phyloP scores from a whole-genome alignment of 2,888 invertebrate genomes.

The Tipula helvola region DNA sequence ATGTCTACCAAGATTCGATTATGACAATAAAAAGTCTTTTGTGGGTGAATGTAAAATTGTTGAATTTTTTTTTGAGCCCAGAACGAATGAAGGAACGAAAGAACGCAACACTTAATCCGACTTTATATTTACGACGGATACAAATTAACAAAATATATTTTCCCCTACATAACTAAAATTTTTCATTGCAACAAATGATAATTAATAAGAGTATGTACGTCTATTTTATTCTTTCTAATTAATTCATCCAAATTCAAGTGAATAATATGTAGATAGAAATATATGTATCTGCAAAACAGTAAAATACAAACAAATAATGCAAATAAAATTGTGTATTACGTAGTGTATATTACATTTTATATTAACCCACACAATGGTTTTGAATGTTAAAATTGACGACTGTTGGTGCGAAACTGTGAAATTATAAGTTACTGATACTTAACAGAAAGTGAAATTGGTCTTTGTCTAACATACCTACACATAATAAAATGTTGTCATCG shows the following conservation, averaged over 20 bases:
- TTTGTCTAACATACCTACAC: neutral
- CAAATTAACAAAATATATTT: too few species aligned
- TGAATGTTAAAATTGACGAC: neutral
- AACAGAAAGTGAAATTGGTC: neutral
- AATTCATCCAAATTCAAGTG: neutral
- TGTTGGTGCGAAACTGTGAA: neutral
- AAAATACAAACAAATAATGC: neutral
- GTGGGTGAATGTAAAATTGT: too few species aligned
- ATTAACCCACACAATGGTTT: neutral
- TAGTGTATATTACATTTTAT: neutral
- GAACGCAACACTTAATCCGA: too few species aligned
- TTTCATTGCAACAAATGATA: neutral
- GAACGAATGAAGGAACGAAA: too few species aligned
- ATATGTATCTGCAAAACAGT: neutral
- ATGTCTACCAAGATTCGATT: too few species aligned
- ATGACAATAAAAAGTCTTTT: too few species aligned
- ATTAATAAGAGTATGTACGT: neutral
- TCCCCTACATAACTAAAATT: neutral
- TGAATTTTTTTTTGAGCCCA: too few species aligned
- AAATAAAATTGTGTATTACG: neutral
- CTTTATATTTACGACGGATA: too few species aligned
- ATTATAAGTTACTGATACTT: neutral
- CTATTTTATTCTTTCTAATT: neutral
- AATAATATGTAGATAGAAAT: neutral
- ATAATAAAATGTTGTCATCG: neutral